Evolutionary conservation across 2,797 vertebrate genomes (phyloP).

Genomic region (Coreius guichenoti): DNA sequence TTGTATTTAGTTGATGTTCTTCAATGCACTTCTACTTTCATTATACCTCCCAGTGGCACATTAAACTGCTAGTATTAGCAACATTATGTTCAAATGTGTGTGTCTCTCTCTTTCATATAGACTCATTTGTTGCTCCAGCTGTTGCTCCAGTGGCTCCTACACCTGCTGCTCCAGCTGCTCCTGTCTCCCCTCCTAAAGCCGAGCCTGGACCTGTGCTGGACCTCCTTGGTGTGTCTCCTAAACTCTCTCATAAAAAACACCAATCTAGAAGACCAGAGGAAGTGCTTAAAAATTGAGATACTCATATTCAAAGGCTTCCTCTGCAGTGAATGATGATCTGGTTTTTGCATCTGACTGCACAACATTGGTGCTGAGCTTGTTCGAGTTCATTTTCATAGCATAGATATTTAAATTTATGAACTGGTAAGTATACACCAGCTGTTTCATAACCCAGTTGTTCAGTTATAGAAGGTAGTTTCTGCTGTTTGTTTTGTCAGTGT

Average conservation of each 20-base stretch:
- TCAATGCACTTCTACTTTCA: conserved; percentile 1
- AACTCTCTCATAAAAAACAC: conserved; percentile 31
- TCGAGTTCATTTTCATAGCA: background rate
- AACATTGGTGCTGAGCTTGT: background rate
- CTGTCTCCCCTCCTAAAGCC: conserved; percentile 87
- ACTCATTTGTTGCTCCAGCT: conserved; percentile 79
- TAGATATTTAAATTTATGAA: background rate
- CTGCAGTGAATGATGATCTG: background rate
- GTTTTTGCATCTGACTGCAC: background rate
- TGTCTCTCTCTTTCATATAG: conserved; percentile 65
- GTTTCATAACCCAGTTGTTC: background rate
- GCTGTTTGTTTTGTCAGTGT: background rate
- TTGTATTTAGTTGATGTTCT: conserved; percentile 21
- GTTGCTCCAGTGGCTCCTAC: conserved; percentile 75
- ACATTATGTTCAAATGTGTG: background rate
- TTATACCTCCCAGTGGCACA: background rate
- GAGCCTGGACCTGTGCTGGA: conserved; percentile 92
- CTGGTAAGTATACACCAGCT: conserved; percentile 23
- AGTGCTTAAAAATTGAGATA: background rate
- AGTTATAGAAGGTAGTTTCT: background rate
- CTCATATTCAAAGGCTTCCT: conserved; percentile 1
- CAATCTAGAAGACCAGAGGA: background rate
- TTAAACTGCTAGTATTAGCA: background rate
- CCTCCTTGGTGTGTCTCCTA: conserved; percentile 88
- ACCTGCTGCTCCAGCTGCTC: conserved; percentile 77